Conservation (phyloP, 1,140 invertebrate genomes). For the Argopecten irradians region DNA sequence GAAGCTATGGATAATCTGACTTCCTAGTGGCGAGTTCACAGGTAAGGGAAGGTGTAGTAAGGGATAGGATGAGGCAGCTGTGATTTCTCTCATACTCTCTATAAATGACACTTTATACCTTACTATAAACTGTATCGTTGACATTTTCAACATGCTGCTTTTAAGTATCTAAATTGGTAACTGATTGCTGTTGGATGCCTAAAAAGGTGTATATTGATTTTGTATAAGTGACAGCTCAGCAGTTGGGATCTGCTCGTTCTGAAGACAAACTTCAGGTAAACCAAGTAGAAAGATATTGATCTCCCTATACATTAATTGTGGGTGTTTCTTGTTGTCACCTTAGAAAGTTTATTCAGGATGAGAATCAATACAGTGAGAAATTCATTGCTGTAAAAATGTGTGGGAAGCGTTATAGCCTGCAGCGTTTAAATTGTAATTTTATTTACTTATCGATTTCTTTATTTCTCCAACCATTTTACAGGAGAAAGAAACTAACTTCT, state of each 20-base stretch:
- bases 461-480: neutral
- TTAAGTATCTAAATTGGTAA: neutral
- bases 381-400: neutral
- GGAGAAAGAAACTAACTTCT: neutral
- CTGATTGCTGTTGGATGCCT: neutral
- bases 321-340: slow-evolving; percentile 7
- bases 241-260: neutral
- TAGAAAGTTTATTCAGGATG: slow-evolving; percentile 10
- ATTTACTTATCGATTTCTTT: neutral
- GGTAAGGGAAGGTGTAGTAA: neutral
- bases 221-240: neutral
- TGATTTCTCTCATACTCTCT: neutral
- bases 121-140: neutral
- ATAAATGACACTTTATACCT: neutral
- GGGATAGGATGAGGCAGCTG: neutral
- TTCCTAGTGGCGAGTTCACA: neutral
- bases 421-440: neutral
- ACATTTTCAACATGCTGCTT: neutral
- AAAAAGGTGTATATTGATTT: slow-evolving; percentile 6
- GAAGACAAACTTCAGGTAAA: slow-evolving; percentile 9
- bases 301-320: neutral
- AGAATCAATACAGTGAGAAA: neutral
- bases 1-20: neutral
- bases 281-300: neutral
- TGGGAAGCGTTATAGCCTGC: neutral